These are phyloP conservation scores for Aphidius ervi DNA, from an alignment of 1,140 invertebrate species.

Conservation along the genomic window DNA sequence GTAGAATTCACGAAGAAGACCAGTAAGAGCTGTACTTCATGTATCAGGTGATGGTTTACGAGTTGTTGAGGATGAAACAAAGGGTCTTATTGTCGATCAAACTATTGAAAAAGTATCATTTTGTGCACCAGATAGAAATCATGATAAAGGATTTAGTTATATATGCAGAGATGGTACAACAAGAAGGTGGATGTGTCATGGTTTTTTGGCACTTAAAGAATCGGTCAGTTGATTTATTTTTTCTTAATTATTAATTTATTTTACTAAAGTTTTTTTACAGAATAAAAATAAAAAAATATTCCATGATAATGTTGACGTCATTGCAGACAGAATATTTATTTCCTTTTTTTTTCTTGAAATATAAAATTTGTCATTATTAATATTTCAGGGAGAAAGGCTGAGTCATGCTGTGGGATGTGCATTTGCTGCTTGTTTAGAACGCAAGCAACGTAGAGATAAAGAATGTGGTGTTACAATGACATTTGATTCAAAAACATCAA, in stretches of 20 bases:
- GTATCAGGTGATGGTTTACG: slow-evolving; percentile 95
- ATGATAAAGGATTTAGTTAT: slow-evolving; percentile 96
- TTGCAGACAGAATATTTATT: too few relatives aligned
- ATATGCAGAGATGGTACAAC: slow-evolving; percentile 82
- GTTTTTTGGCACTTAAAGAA: slow-evolving; percentile 93
- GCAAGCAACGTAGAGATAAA: slow-evolving; percentile 96
- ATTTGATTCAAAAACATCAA: slow-evolving; percentile 90
- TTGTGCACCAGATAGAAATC: slow-evolving; percentile 97
- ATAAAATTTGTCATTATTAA: slow-evolving; percentile 2
- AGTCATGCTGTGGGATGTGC: slow-evolving; percentile 99
- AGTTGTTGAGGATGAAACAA: slow-evolving; percentile 98
- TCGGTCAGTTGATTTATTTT: slow-evolving; percentile 58
- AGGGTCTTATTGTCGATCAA: slow-evolving; percentile 98
- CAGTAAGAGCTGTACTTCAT: slow-evolving; percentile 86
- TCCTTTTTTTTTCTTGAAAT: background rate
- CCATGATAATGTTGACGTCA: too few relatives aligned
- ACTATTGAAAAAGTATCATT: slow-evolving; percentile 99
- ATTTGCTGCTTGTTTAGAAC: slow-evolving; percentile 95
- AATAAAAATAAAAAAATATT: too few relatives aligned
- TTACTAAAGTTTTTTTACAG: too few relatives aligned
- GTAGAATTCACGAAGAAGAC: slow-evolving; percentile 82
- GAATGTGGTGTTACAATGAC: slow-evolving; percentile 92
- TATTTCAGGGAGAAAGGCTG: slow-evolving; percentile 81
- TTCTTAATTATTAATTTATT: too few relatives aligned
- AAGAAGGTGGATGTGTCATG: slow-evolving; percentile 98